Conservation (phyloP, 2,797 vertebrate species). For the Ceryle rudis region DNA sequence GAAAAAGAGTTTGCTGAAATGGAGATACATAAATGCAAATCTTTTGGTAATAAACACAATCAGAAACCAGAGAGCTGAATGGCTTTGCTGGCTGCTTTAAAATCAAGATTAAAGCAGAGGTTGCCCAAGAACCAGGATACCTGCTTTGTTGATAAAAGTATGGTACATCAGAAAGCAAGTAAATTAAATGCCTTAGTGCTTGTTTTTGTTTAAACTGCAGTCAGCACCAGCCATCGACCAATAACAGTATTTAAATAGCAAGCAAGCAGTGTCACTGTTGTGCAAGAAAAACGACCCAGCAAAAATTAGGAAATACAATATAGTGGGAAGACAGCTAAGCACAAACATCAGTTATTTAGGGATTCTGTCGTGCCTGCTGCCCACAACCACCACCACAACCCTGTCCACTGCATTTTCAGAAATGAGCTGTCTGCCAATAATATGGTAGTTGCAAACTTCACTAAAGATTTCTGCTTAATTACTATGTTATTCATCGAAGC, state of each 20-base stretch:
- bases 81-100: neutral
- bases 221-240: neutral
- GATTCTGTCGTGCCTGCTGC: neutral
- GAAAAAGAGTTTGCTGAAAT: neutral
- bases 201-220: neutral
- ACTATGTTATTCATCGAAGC: neutral
- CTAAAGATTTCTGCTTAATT: neutral
- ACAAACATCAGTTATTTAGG: neutral
- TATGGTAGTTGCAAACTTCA: neutral
- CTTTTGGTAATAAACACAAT: neutral
- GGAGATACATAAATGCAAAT: neutral
- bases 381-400: conserved; percentile 16
- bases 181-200: neutral
- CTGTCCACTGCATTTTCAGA: neutral
- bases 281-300: neutral
- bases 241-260: neutral
- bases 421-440: neutral
- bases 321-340: neutral
- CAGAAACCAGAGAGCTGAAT: neutral
- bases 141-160: neutral
- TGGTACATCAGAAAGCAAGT: neutral
- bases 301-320: neutral
- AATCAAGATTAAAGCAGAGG: neutral
- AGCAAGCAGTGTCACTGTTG: neutral
- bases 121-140: neutral